Evolutionary conservation across 92 coral and sea anemone species (phyloP), one percentile per base, ranked within the genome.

Genomic region (Phymanthus crucifer): DNA sequence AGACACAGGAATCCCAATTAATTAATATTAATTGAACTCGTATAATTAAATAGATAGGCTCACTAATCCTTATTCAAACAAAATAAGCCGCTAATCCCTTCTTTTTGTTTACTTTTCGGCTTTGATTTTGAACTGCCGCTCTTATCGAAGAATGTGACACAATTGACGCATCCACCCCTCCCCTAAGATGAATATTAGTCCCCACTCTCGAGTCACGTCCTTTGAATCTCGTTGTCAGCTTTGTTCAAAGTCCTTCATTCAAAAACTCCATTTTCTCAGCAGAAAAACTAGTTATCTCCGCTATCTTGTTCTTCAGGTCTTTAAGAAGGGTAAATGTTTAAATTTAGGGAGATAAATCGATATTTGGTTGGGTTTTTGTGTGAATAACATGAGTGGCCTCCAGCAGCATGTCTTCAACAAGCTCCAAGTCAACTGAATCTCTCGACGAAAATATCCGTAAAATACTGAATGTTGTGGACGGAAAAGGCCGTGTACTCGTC

Each of bases 381-480:
- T 12, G 47, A 69, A 69, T 69, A 69, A 61, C 26, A 82, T 82
- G 86, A 82, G 86, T 66, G 86, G 74, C 18, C 64, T 65, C 66
- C 73, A 82, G 37, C 72, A 23, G 31, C 71, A 72, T 58, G n/a
- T 89, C 93, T 40, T 89, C 93, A 5, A 69, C 83, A 3, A 89
- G 93, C 74, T 89, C 93, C 10, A 77, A 84, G 61, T 92, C 97
- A 32, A 92, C 86, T 47, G 97, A 91, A 78, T 90, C 92, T 80
- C 76, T 92, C 64, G 97, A 92, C 14, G 97, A 92, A 34, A 92
- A 83, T 71, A 90, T 92, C 43, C 92, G 93, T 40, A 88, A 86
- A 78, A 87, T 92, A 43, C 70, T 90, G 43, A 87, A 71, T 61
- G 80, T 89, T 36, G 77, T 83, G 33, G 92, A 84, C 32, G 89